A percentile compares a stretch with the other conserved stretches of the same genome.
These are phyloP conservation scores for Saturnia japonica DNA, from an alignment of 2,888 invertebrate species.

Conservation along the genomic window DNA sequence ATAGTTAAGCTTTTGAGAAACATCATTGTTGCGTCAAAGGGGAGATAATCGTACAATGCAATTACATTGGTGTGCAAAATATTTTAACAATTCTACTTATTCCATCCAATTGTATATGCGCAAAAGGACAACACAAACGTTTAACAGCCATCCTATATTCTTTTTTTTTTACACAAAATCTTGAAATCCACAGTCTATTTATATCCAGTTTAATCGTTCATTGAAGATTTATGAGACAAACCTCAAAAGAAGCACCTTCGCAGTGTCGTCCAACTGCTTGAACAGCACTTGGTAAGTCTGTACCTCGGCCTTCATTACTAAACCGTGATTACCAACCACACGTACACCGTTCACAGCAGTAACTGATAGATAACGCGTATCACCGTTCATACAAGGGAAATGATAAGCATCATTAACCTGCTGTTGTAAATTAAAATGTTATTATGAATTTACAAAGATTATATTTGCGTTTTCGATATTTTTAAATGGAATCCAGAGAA, in stretches of 20 bases:
- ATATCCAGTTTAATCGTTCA: neutral
- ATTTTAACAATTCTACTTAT: neutral
- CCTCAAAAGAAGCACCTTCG: conserved; percentile 46
- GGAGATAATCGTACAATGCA: neutral
- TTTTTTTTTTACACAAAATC: neutral
- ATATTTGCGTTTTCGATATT: neutral
- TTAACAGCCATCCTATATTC: neutral
- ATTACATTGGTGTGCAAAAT: neutral
- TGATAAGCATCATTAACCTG: conserved; percentile 10
- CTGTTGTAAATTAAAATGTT: neutral
- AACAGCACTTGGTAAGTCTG: conserved; percentile 49
- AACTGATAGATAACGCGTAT: conserved; percentile 16
- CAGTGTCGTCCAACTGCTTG: conserved; percentile 42
- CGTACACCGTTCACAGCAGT: neutral
- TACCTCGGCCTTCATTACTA: conserved; percentile 31
- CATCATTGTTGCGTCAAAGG: neutral
- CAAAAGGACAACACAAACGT: neutral
- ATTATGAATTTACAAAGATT: neutral
- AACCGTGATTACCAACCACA: conserved; percentile 12
- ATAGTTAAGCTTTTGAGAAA: neutral
- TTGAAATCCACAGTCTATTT: neutral
- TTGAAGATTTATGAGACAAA: conserved; percentile 19
- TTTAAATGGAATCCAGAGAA: neutral
- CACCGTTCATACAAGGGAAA: conserved; percentile 4
- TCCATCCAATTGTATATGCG: neutral